These are phyloP conservation scores for Oryzaephilus surinamensis DNA, from an alignment of 1,140 invertebrate species.

Conservation along the genomic window DNA sequence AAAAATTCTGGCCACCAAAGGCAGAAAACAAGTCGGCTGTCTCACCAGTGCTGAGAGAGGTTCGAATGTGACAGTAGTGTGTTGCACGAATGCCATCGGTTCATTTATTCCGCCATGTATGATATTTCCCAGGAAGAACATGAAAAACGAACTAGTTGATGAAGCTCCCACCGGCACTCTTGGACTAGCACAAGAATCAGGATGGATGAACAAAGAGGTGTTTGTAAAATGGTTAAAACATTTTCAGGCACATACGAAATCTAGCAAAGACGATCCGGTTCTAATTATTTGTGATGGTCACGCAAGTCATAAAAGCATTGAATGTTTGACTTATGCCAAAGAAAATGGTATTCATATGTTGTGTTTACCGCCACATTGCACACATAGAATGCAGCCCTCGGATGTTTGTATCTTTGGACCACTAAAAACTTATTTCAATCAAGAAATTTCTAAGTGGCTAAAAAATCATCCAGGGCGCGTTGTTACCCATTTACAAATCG, in stretches of 20 bases:
- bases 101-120: constrained; percentile 17
- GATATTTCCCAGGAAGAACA: constrained; percentile 30
- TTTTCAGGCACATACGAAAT: constrained; percentile 31
- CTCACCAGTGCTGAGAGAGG: constrained; percentile 34
- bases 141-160: constrained; percentile 28
- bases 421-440: constrained; percentile 13
- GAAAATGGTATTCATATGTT: constrained; percentile 33
- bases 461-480: constrained; percentile 26
- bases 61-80: constrained; percentile 33
- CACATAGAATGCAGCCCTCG: constrained; percentile 32
- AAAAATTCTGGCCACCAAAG: constrained; percentile 31
- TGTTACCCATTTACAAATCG: constrained; percentile 29
- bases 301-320: constrained; percentile 14
- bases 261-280: constrained; percentile 23
- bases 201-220: constrained; percentile 20
- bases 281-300: constrained; percentile 28
- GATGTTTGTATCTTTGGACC: constrained; percentile 29
- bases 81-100: constrained; percentile 30
- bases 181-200: constrained; percentile 34
- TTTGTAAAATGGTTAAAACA: constrained; percentile 29
- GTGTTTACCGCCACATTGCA: constrained; percentile 37
- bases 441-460: constrained; percentile 14
- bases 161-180: constrained; percentile 31
- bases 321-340: constrained; percentile 5
- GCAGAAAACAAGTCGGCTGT: constrained; percentile 32